Evolutionary conservation across 2,113 vertebrate species (phyloP), one percentile per base, ranked within the genome.

Genomic region (Phalacrocorax brasilianus): DNA sequence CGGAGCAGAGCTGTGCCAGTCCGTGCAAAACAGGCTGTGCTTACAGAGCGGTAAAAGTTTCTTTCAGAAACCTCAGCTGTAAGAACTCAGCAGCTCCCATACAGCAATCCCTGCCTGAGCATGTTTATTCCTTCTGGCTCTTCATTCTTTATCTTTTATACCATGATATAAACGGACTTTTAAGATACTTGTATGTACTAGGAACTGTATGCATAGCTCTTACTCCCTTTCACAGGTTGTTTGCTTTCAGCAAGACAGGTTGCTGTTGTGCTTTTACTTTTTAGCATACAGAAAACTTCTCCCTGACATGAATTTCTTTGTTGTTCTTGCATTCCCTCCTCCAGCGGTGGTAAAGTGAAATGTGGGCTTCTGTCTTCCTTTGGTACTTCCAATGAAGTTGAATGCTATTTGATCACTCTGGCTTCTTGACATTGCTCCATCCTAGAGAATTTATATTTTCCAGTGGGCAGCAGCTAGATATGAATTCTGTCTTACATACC

Each of bases 111-210:
- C n/a, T 73, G 52, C 59, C 50, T 92, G 56, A 88, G 10, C 79
- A 92, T 81, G 72, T 92, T 93, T 91, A 50, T 87, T 85, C 70
- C 58, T 92, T 94, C 62, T 88, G 78, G 71, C 35, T 96, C 93
- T 89, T 89, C 58, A 33, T 50, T 95, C 53, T 62, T 92, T 95
- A 77, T 88, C 78, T 89, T 76, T 76, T 82, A 0, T 71, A 58
- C 87, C 2, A 0, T 22, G 28, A 40, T 89, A 70, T 47, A 47
- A 47, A 22, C 35, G 73, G 80, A 40, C 40, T 89, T 65, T 23
- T 85, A 53, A 81, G 86, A 71, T 11, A 40, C 42, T 79, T 5
- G 22, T 89, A 26, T 23, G 2, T 85, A 49, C 15, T 62, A 20
- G 62, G 50, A 95, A 65, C 63, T 92, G 40, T 91, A 62, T 1